Conservation (phyloP, 2,113 vertebrate species). For the Ptyas mucosa region DNA sequence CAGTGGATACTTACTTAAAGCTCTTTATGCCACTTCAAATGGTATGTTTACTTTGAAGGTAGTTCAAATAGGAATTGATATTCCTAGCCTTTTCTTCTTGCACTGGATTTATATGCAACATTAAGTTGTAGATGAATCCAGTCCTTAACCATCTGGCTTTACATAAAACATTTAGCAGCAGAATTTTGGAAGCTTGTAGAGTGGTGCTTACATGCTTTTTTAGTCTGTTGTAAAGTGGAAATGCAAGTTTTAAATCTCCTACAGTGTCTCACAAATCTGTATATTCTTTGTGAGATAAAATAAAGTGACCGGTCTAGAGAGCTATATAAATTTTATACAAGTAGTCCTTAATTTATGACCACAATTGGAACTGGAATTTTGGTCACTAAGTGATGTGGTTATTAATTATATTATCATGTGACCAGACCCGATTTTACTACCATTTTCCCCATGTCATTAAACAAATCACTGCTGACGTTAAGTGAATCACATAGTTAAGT, state of each 20-base stretch:
- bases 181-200: neutral
- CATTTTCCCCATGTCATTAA: neutral
- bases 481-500: neutral
- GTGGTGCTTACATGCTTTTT: neutral
- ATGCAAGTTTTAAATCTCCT: neutral
- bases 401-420: neutral
- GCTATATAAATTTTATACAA: neutral
- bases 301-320: neutral
- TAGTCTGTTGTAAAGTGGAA: neutral
- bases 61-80: neutral
- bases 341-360: neutral
- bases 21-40: slow-evolving; percentile 84
- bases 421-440: neutral
- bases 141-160: too few species aligned
- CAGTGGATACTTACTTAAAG: slow-evolving; percentile 86
- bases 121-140: neutral
- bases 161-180: neutral
- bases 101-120: neutral
- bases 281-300: neutral
- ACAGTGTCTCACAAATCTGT: neutral
- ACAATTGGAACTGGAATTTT: neutral
- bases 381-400: neutral
- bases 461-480: neutral
- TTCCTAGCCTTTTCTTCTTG: neutral
- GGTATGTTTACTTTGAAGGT: slow-evolving; percentile 68